Evolutionary conservation across 2,797 vertebrate genomes (phyloP).

Genomic region (Adelosebastes latens): DNA sequence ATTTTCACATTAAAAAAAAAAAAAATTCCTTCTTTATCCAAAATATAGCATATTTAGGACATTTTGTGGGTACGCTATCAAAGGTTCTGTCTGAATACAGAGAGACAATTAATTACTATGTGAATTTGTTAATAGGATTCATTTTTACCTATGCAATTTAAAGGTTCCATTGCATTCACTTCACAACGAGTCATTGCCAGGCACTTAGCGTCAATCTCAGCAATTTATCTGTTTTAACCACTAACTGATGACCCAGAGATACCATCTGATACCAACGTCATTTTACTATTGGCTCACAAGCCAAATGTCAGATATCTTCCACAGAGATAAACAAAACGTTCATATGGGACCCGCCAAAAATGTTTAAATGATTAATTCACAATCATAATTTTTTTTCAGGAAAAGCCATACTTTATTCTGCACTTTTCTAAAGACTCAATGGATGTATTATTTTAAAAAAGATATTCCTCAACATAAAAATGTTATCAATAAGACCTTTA

Average conservation of each 20-base stretch:
- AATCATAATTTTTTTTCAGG: background rate
- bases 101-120: background rate
- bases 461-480: background rate
- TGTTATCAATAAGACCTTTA: background rate
- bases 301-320: background rate
- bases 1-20: conserved; percentile 19
- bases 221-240: background rate
- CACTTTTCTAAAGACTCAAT: background rate
- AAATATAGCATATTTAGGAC: conserved; percentile 3
- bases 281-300: background rate
- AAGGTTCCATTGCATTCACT: background rate
- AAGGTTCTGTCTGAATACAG: background rate
- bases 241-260: too few species aligned
- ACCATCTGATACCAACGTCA: background rate
- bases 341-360: background rate
- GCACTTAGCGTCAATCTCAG: background rate
- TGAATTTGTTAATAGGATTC: conserved; percentile 7
- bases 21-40: background rate
- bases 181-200: background rate
- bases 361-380: background rate
- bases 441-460: background rate
- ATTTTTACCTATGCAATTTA: background rate
- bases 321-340: background rate
- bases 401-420: background rate
- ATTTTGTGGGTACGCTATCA: background rate